Base-by-base conservation (phyloP, 2,113 vertebrate genomes). In the Merops nubicus region DNA sequence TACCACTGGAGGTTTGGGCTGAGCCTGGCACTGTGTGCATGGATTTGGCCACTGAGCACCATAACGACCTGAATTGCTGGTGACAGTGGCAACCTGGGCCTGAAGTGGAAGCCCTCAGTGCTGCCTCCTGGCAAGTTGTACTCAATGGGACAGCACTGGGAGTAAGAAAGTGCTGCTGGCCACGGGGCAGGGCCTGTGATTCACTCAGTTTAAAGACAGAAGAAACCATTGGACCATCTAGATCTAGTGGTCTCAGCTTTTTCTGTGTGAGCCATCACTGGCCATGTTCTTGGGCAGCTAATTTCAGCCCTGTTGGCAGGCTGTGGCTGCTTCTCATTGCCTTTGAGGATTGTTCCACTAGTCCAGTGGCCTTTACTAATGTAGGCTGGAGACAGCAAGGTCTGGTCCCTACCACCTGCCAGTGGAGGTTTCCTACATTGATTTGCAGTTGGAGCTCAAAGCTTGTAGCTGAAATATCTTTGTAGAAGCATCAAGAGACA, bases 71-170 rank as follows among this genome's bases (percentile, higher is more conserved):
- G 51, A 70, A 34, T 4, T 69, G 19, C 54, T 82, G 84, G 19
- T 28, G 34, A 60, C 50, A 45, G 1, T 8, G 60, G 51, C 65
- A 74, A 2, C 26, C 26, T 74, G 50, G 64, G 25, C 38, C 13
- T 2, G 9, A 8, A 2, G 2, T 29, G 60, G 54, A 33, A 48
- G 31, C 59, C 6, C 0, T 0, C 17, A 38, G 25, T 2, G 1
- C 18, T 29, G 42, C 48, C 11, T 68, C n/a, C 54, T 50, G 53
- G 20, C 34, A 60, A 42, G 29, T 11, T 74, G 38, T 34, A 5
- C 22, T 34, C 50, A 16, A 15, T 56, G 57, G 31, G 29, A 14
- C 31, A 76, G 8, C 26, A 45, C 75, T 75, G 79, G 57, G 63
- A 45, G 78, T 47, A 81, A 34, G 31, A 48, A 36, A 42, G 9